phyloP scores from a whole-genome alignment of 2,113 vertebrate species.

The Rynchops niger region DNA sequence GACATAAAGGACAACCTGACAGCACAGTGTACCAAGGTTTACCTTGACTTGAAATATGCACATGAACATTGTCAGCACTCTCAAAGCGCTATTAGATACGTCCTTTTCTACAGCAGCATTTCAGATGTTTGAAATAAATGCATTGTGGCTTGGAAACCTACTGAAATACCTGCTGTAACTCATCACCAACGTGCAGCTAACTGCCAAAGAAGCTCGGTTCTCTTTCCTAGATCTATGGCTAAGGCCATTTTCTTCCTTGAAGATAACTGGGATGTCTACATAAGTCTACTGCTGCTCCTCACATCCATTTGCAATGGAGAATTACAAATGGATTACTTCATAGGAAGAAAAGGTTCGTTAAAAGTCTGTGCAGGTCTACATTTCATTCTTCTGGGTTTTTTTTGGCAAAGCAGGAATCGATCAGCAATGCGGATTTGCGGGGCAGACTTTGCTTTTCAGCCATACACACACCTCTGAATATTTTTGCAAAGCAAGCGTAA shows the following conservation, averaged over 20 bases:
- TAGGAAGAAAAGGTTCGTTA: conserved; percentile 29
- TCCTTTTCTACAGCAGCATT: background rate
- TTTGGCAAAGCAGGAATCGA: background rate
- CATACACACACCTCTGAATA: background rate
- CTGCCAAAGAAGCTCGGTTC: background rate
- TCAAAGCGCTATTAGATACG: background rate
- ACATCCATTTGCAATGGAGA: conserved; percentile 19
- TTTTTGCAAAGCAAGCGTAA: conserved; percentile 4
- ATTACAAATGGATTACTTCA: background rate
- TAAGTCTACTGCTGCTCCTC: background rate
- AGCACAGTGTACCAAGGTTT: background rate
- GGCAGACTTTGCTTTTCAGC: conserved; percentile 4
- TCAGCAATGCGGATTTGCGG: background rate
- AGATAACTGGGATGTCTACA: background rate
- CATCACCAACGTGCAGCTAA: background rate
- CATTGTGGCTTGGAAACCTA: background rate
- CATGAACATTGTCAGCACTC: conserved; percentile 15
- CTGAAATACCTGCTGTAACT: background rate
- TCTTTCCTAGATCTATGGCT: background rate
- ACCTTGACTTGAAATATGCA: conserved; percentile 13
- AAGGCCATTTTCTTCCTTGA: conserved; percentile 14
- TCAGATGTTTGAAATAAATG: background rate
- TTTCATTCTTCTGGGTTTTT: background rate
- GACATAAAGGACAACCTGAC: conserved; percentile 8
- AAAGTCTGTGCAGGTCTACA: background rate